Percentiles rank a stretch among this genome's conserved stretches.
Evolutionary conservation across 2,113 vertebrate species (phyloP).

Genomic region (Garra rufa): DNA sequence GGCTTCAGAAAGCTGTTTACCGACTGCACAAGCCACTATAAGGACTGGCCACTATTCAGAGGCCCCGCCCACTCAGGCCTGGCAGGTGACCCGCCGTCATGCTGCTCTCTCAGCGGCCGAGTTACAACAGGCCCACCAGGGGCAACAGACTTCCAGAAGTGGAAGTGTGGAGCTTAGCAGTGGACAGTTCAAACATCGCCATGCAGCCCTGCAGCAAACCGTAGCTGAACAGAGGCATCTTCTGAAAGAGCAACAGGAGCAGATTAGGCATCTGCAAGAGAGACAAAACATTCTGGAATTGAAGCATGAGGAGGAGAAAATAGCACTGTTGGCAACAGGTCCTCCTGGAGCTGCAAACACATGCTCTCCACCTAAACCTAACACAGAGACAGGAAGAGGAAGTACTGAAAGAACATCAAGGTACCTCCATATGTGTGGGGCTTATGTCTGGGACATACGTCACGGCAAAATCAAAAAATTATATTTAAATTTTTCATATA

Average conservation of each 20-base stretch:
- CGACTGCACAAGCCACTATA: conserved; percentile 11
- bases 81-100: conserved; percentile 74
- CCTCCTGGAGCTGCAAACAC: conserved; percentile 47
- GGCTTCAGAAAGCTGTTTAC: conserved; percentile 22
- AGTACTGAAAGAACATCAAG: background rate
- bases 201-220: conserved; percentile 81
- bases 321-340: conserved; percentile 28
- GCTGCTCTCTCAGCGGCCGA: conserved; percentile 62
- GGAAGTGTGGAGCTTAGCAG: conserved; percentile 30
- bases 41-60: background rate
- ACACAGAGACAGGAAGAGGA: background rate
- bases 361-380: background rate
- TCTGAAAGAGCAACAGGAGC: conserved; percentile 85
- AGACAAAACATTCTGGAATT: conserved; percentile 73
- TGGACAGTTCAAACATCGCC: conserved; percentile 72
- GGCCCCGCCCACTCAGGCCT: conserved; percentile 64
- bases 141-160: background rate
- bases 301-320: conserved; percentile 68
- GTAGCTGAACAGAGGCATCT: conserved; percentile 84
- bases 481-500: background rate
- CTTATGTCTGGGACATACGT: background rate
- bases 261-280: conserved; percentile 80
- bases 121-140: conserved; percentile 33
- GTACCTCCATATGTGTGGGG: background rate
- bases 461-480: background rate